Base-by-base conservation (phyloP, 2,113 vertebrate species). In the Otus sunia region DNA sequence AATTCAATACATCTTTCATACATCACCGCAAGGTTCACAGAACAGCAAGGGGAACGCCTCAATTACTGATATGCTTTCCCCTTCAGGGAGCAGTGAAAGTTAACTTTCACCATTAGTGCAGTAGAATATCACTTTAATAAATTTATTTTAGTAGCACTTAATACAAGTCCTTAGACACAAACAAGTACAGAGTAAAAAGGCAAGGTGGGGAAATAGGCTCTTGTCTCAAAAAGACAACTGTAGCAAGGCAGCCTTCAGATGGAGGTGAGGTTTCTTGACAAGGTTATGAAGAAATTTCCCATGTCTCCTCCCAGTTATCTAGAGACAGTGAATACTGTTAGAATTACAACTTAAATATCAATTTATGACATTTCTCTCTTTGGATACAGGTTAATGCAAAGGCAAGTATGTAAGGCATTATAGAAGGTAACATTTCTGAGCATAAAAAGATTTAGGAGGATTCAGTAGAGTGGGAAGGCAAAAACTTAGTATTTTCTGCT, bases 1-100 rank as follows among this genome's bases (percentile, higher is more conserved):
- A 96, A 97, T 97, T 95, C 94, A 97, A 93, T 68, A 92, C 9
- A 30, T 84, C 72, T 92, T 93, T 96, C 95, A 78, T 77, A 91
- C 21, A 92, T 45, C 63, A 84, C 39, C 0, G 0, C 55, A 92
- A 84, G 60, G 79, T 90, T 92, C 4, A 5, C 55, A 43, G 43
- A 94, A 69, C 82, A 90, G 79, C 47, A 83, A 87, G 36, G 79
- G 74, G 60, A 92, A 84, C 1, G 13, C 82, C 76, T 95, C 88
- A 92, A 72, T 94, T 96, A 75, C 80, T 91, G 95, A 67, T 53
- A 32, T 1, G 13, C 29, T 92, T 89, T 94, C 83, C 66, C 83
- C 86, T 94, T 93, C 92, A 94, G 90, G 83, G 79, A 93, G 79
- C 64, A 90, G 34, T 63, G 90, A 67, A 96, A 96, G 83, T 81